Evolutionary conservation across 2,113 vertebrate species (phyloP).

Genomic region (Gallinago undulata): DNA sequence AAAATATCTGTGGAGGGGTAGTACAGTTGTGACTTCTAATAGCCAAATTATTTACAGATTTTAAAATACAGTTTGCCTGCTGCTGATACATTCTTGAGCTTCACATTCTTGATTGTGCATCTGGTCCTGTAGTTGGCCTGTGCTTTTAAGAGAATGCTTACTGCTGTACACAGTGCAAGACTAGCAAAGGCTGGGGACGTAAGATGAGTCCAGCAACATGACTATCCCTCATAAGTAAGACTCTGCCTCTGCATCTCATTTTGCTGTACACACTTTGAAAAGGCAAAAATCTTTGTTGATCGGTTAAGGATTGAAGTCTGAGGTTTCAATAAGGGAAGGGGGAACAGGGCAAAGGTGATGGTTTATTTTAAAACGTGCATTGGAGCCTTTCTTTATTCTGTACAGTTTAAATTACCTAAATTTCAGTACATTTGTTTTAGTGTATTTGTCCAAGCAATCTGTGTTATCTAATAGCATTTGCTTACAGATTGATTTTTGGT

Average conservation of each 20-base stretch:
- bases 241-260: neutral
- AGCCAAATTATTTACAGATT: neutral
- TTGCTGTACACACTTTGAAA: neutral
- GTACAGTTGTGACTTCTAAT: neutral
- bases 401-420: neutral
- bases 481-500: conserved; percentile 37
- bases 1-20: neutral
- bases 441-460: neutral
- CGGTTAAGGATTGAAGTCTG: neutral
- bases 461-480: neutral
- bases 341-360: neutral
- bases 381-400: neutral
- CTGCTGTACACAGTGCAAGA: neutral
- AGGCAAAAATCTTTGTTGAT: neutral
- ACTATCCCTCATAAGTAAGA: neutral
- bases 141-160: neutral
- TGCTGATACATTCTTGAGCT: neutral
- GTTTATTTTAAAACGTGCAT: neutral
- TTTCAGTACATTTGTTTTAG: neutral
- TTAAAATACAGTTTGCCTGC: neutral
- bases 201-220: neutral
- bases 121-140: neutral
- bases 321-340: neutral
- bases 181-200: neutral
- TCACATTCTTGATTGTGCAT: neutral